Conservation (phyloP, 2,888 invertebrate species). For the Salpingus planirostris region DNA sequence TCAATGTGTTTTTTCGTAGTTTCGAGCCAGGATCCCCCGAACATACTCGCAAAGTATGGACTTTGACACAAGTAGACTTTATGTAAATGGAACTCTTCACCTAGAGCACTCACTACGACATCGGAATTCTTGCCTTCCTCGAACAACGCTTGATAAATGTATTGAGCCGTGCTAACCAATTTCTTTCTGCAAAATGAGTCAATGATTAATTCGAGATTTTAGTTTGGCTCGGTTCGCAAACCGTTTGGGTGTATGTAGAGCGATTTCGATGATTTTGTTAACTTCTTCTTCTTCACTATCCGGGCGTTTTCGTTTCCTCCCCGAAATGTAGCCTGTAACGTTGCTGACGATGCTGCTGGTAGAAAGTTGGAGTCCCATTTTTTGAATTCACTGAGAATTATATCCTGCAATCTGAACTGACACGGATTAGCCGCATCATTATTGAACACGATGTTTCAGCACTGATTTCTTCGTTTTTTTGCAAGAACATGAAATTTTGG, state of each 20-base stretch:
- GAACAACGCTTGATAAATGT: conserved; percentile 69
- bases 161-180: conserved; percentile 62
- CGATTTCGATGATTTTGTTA: conserved; percentile 47
- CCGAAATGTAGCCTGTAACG: conserved; percentile 41
- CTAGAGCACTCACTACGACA: conserved; percentile 60
- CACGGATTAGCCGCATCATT: neutral
- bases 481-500: too few species aligned
- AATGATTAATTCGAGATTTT: neutral
- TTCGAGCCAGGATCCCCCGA: conserved; percentile 70
- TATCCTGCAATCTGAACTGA: too few species aligned
- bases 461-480: too few species aligned
- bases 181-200: conserved; percentile 47
- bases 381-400: conserved; percentile 2
- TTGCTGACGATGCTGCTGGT: conserved; percentile 38
- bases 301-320: conserved; percentile 49
- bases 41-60: conserved; percentile 73
- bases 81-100: conserved; percentile 65
- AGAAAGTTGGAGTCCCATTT: conserved; percentile 44
- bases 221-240: conserved; percentile 29
- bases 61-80: conserved; percentile 74
- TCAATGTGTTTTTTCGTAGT: conserved; percentile 54
- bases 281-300: conserved; percentile 46
- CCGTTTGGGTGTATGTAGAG: conserved; percentile 57
- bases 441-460: too few species aligned
- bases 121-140: conserved; percentile 69